Evolutionary conservation across 2,797 vertebrate species (phyloP).

Genomic region (Columba guinea): DNA sequence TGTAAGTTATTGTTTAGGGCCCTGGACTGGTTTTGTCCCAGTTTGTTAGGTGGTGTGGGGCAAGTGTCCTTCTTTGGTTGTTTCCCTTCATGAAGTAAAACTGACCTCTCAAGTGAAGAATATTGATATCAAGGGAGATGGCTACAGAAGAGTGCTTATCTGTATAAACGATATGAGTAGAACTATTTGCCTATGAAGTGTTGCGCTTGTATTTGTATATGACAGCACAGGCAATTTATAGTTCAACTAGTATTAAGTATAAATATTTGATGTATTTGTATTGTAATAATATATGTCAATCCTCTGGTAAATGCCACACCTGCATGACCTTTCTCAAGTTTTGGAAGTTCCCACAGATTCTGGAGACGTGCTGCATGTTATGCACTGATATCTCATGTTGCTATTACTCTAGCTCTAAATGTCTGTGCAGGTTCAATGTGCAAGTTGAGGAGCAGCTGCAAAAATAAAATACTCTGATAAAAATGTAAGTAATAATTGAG

Average conservation of each 20-base stretch:
- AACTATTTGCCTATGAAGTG: not conserved
- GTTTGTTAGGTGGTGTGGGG: not conserved
- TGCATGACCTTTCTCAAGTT: not conserved
- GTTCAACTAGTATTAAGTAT: not conserved
- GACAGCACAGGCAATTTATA: not conserved
- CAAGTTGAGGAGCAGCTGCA: not conserved
- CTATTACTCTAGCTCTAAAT: not conserved
- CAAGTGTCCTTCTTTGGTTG: not conserved
- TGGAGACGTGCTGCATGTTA: rapidly evolving
- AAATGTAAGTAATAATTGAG: not conserved
- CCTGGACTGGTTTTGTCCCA: not conserved
- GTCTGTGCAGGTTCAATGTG: not conserved
- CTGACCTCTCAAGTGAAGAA: not conserved
- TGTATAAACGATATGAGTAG: rapidly evolving
- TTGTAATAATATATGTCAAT: too few species aligned
- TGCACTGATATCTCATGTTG: rapidly evolving
- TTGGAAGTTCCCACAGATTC: not conserved
- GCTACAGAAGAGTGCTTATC: not conserved
- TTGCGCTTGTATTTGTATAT: rapidly evolving
- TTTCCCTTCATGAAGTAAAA: not conserved
- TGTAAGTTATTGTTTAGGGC: not conserved
- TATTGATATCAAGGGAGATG: rapidly evolving
- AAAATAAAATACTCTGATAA: not conserved
- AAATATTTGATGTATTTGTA: not conserved
- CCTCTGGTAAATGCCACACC: not conserved